A percentile compares a stretch with the other conserved stretches of the same genome.
phyloP scores from a whole-genome alignment of 2,888 invertebrate genomes.

The Leucophora obtusa region DNA sequence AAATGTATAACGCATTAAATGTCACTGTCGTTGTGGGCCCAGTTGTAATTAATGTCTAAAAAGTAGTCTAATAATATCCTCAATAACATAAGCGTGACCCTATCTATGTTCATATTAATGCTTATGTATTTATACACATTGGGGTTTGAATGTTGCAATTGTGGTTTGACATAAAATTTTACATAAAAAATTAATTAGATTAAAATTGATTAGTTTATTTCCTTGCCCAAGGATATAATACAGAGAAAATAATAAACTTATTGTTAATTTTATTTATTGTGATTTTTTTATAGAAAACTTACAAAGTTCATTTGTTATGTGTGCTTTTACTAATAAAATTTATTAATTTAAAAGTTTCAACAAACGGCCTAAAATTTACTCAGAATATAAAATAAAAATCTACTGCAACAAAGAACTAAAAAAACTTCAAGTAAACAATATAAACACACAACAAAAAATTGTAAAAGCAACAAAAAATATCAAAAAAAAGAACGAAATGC shows the following conservation, averaged over 20 bases:
- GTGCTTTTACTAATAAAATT: neutral
- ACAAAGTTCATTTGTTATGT: neutral
- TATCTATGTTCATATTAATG: no score
- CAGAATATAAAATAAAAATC: neutral
- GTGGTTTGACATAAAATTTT: no score
- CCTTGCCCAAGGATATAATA: neutral
- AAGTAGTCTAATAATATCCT: no score
- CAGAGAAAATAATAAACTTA: neutral
- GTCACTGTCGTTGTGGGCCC: no score
- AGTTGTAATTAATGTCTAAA: no score
- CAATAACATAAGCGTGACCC: no score
- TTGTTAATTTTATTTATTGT: neutral
- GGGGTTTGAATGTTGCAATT: constrained; percentile 9
- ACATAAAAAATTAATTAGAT: constrained; percentile 35
- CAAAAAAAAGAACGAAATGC: constrained; percentile 22
- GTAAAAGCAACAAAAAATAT: constrained; percentile 1
- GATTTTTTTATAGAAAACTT: neutral
- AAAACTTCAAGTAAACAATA: constrained; percentile 1
- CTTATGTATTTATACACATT: no score
- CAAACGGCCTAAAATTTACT: neutral
- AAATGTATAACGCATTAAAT: no score
- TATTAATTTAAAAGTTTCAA: neutral
- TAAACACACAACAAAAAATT: constrained; percentile 31
- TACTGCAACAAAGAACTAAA: constrained; percentile 8
- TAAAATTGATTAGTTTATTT: constrained; percentile 43